A percentile compares a stretch with the other conserved stretches of the same genome.
Evolutionary conservation across 2,888 invertebrate genomes (phyloP).

Genomic region (Tenthredo amoena): DNA sequence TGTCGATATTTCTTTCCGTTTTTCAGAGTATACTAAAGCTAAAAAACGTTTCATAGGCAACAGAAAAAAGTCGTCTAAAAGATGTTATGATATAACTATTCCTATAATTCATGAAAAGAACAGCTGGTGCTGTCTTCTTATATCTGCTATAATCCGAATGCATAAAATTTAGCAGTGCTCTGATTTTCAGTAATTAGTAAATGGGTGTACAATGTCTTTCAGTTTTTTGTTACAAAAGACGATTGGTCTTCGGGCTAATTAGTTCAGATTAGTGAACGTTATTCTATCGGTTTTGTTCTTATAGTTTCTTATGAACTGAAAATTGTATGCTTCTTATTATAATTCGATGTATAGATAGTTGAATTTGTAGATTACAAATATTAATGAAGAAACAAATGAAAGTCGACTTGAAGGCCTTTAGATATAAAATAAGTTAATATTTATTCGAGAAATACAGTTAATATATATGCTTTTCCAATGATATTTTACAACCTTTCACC

Average conservation of each 20-base stretch:
- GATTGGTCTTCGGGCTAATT: background rate
- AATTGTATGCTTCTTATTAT: constrained; percentile 24
- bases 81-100: background rate
- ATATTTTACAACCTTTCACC: constrained; percentile 67
- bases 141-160: background rate
- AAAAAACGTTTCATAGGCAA: background rate
- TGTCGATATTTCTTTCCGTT: background rate
- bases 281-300: background rate
- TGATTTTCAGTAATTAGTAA: background rate
- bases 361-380: constrained; percentile 23
- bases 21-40: background rate
- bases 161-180: background rate
- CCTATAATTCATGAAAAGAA: background rate
- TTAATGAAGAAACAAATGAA: constrained; percentile 60
- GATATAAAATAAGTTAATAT: constrained; percentile 73
- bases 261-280: background rate
- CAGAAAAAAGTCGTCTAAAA: background rate
- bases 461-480: constrained; percentile 69
- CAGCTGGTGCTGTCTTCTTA: background rate
- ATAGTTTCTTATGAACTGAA: background rate
- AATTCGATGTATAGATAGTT: background rate
- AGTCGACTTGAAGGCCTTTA: constrained; percentile 62
- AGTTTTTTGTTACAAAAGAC: background rate
- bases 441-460: constrained; percentile 72
- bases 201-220: constrained; percentile 3